phyloP scores from a whole-genome alignment of 2,113 vertebrate genomes.

The Suncus etruscus region DNA sequence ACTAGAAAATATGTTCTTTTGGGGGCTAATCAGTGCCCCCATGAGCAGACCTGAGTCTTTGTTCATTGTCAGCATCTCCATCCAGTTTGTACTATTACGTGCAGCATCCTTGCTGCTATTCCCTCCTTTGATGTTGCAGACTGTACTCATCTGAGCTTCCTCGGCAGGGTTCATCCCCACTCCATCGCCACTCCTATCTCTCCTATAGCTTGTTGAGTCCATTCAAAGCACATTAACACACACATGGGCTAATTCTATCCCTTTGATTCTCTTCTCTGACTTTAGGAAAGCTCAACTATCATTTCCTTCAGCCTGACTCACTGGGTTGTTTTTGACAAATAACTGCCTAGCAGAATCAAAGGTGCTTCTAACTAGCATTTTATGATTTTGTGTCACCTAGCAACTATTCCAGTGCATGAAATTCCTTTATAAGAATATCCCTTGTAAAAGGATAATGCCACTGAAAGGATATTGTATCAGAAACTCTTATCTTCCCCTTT shows the following conservation, averaged over 20 bases:
- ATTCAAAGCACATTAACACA: not conserved
- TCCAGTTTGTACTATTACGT: not conserved
- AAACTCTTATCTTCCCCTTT: not conserved
- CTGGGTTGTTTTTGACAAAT: slow-evolving; percentile 3
- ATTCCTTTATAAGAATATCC: slow-evolving; percentile 2
- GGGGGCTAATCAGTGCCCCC: not conserved
- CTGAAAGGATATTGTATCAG: too few relatives aligned
- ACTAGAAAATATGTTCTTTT: not conserved
- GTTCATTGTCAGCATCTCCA: not conserved
- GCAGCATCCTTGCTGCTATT: not conserved
- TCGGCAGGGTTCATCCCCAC: not conserved
- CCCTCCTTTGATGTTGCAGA: not conserved
- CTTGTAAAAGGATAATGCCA: not conserved
- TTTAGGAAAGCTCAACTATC: not conserved
- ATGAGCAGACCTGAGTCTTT: not conserved
- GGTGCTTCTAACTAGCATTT: slow-evolving; percentile 5
- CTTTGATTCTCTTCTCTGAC: not conserved
- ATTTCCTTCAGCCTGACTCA: slow-evolving; percentile 4
- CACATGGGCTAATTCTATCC: not conserved
- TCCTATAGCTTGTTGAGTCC: not conserved
- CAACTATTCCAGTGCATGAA: slow-evolving; percentile 15
- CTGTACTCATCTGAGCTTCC: not conserved
- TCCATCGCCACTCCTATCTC: not conserved
- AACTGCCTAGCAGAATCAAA: slow-evolving; percentile 38
- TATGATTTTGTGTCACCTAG: slow-evolving; percentile 46